Percentiles rank a stretch among this genome's conserved stretches.
phyloP scores from a whole-genome alignment of 2,797 vertebrate species.

The Malacoraja senta region DNA sequence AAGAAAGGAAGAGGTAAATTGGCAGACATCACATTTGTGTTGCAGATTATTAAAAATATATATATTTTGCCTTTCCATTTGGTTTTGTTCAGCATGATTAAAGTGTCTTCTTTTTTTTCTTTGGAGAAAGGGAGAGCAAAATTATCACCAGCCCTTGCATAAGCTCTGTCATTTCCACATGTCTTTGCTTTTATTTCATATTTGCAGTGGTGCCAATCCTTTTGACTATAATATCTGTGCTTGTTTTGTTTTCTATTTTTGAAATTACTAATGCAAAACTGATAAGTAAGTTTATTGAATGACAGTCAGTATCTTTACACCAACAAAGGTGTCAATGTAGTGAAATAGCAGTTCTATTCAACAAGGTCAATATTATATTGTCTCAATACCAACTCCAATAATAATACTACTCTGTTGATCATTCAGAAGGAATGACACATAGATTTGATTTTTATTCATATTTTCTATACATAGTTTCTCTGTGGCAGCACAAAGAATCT shows the following conservation, averaged over 20 bases:
- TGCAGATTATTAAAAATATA: not conserved
- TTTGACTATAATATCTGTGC: not conserved
- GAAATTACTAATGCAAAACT: not conserved
- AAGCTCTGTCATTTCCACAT: not conserved
- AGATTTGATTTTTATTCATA: slow-evolving; percentile 24
- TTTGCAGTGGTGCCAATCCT: not conserved
- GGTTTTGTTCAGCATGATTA: not conserved
- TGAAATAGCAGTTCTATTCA: slow-evolving; percentile 11
- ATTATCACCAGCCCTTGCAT: not conserved
- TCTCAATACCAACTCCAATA: not conserved
- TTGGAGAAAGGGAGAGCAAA: not conserved
- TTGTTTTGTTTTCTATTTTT: not conserved
- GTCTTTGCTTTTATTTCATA: not conserved
- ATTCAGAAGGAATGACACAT: not conserved
- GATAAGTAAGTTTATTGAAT: not conserved
- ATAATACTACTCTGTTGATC: slow-evolving; percentile 25
- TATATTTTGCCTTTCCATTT: not conserved
- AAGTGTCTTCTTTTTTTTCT: not conserved
- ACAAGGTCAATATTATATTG: slow-evolving; percentile 28
- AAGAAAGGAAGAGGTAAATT: not conserved
- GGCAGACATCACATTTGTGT: not conserved
- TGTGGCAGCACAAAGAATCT: not conserved
- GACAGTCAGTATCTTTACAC: not conserved
- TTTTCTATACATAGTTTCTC: not conserved
- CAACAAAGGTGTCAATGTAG: not conserved